Percentiles rank a stretch among this genome's conserved stretches.
phyloP scores from a whole-genome alignment of 2,113 vertebrate species.

The Telmatochromis sp. region DNA sequence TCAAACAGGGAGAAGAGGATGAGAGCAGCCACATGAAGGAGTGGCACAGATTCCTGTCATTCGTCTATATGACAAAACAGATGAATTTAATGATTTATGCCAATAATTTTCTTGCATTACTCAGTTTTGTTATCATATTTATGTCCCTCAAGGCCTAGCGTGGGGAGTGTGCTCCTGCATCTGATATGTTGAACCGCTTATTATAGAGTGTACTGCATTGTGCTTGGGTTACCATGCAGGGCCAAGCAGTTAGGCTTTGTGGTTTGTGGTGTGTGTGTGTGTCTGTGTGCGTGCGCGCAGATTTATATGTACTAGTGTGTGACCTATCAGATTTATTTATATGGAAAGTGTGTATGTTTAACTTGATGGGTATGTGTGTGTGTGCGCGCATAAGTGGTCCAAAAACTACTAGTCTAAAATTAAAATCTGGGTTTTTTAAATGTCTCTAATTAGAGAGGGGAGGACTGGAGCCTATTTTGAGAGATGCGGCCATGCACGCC shows the following conservation, averaged over 20 bases:
- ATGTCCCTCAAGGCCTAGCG: conserved; percentile 10
- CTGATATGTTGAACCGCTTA: conserved; percentile 56
- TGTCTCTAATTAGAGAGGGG: conserved; percentile 77
- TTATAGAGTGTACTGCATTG: conserved; percentile 64
- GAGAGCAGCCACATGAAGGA: not conserved
- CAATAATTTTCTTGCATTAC: not conserved
- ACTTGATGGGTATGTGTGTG: not conserved
- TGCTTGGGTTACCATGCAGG: conserved; percentile 59
- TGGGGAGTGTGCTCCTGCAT: conserved; percentile 30
- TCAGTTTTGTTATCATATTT: conserved; percentile 14
- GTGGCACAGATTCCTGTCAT: not conserved
- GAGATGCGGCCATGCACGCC: conserved; percentile 69
- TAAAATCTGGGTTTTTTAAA: conserved; percentile 77
- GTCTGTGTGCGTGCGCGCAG: not conserved
- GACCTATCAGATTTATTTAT: conserved; percentile 60
- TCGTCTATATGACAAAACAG: not conserved
- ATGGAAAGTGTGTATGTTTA: conserved; percentile 48
- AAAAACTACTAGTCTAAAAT: conserved; percentile 74
- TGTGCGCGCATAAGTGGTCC: conserved; percentile 9
- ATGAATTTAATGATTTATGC: not conserved
- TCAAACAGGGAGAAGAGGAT: not conserved
- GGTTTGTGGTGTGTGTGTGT: conserved; percentile 49
- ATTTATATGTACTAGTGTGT: conserved; percentile 40
- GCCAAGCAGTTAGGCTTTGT: conserved; percentile 43
- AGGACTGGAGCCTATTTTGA: conserved; percentile 70